Evolutionary conservation across 2,797 vertebrate genomes (phyloP), one percentile per base, ranked within the genome.

Genomic region (Caiman crocodilus): DNA sequence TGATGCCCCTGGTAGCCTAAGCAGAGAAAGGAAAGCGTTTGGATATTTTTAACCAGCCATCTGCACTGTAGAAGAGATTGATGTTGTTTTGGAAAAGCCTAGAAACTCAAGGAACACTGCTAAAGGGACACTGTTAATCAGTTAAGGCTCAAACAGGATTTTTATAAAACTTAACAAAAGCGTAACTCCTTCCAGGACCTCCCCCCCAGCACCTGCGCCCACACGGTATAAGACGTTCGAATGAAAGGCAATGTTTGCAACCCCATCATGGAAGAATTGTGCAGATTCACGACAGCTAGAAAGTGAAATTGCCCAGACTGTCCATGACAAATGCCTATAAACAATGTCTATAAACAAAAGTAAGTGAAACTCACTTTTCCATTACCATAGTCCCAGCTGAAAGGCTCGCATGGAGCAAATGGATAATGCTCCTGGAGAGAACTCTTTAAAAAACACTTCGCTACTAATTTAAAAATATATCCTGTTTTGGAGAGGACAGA

Each of bases 1-100:
- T 91, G 91, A 94, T 96, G 94, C 92, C 90, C 90, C 94, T 95
- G 88, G 74, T 76, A 95, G 83, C 86, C 90, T 79, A 91, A 88
- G 91, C 86, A 88, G 80, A 0, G 0, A 5, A 77, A 64, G 82
- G 0, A 5, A 77, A 64, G 82, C 64, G 14, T 94, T 93, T 73
- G 15, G 57, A 3, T 73, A 42, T 73, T 95, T 96, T 95, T 93
- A 93, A 90, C 92, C 90, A 74, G 63, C 78, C 63, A 65, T 79
- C 32, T 79, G 63, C 88, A 71, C 67, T 35, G 80, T 25, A 25
- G 17, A 92, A 32, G 55, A 80, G 71, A 67, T 35, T 79, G 75
- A 83, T 1, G 67, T 50, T 4, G 0, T 77, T 83, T 75, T 32
- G 73, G 89, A 85, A 73, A 84, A 95, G 93, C 73, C 88, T 84